Percentiles rank a stretch among this genome's conserved stretches.
Conservation (phyloP, 35 echinoderm and acorn worm species). For the Amphiura filiformis region DNA sequence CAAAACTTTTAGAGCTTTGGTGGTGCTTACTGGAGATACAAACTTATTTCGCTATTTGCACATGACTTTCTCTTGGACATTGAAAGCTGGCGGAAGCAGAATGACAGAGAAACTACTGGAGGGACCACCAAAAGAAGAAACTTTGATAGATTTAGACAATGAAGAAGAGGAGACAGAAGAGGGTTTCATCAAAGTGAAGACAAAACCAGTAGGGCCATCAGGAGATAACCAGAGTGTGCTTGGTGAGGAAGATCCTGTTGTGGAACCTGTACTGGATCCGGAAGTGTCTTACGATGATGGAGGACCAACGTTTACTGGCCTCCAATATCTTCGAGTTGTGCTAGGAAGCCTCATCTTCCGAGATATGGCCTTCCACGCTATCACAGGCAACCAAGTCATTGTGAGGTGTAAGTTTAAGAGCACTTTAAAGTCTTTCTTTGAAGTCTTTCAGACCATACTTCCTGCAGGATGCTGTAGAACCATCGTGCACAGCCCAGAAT, state of each 20-base stretch:
- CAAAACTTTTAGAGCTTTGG: constrained; percentile 61
- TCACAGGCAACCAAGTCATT: constrained; percentile 93
- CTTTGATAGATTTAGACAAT: constrained; percentile 79
- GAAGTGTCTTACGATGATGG: constrained; percentile 48
- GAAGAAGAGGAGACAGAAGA: constrained; percentile 98
- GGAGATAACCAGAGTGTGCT: background rate
- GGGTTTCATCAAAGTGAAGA: constrained; percentile 90
- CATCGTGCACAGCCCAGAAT: constrained; percentile 71
- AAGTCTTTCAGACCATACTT: constrained; percentile 73
- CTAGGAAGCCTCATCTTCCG: constrained; percentile 92
- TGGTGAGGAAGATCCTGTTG: background rate
- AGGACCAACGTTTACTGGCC: constrained; percentile 67
- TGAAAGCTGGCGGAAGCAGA: constrained; percentile 86
- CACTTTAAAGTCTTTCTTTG: constrained; percentile 82
- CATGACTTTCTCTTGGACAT: constrained; percentile 89
- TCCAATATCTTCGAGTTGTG: constrained; percentile 81
- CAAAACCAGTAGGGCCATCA: constrained; percentile 49
- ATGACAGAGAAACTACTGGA: constrained; percentile 92
- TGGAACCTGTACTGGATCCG: background rate
- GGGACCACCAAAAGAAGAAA: constrained; percentile 85
- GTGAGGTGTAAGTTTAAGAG: constrained; percentile 71
- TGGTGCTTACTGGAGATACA: constrained; percentile 72
- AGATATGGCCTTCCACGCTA: constrained; percentile 77
- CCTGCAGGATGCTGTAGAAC: constrained; percentile 69
- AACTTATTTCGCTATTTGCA: constrained; percentile 92